Evolutionary conservation across 1,140 invertebrate species (phyloP), one percentile per base, ranked within the genome.

Genomic region (Zaprionus capensis): DNA sequence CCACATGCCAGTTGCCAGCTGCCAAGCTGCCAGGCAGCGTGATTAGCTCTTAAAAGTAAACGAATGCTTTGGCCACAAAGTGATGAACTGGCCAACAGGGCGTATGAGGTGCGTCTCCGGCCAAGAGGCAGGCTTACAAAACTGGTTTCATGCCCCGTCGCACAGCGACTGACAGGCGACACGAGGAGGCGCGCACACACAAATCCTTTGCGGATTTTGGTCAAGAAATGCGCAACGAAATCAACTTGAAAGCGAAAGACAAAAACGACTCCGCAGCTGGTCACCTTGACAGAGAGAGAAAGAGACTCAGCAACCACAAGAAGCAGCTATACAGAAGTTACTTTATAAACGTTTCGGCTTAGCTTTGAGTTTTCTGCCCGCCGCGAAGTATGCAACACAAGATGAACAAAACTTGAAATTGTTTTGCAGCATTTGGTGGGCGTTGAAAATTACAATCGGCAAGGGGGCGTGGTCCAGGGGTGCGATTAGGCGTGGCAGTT

Each of bases 181-280:
- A 58, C 61, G 41, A 53, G 53, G 55, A 49, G 36, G 24, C 76
- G 58, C 70, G 51, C n/a, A 17, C 41, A 46, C 41, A n/a, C 81
- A 58, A 88, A 88, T 88, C 84, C 70, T 73, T 81, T 84, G 78
- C 66, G 82, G 84, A 78, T 87, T 88, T 81, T 71, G 84, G 78
- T 75, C 84, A 88, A 88, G 84, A 86, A 77, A 81, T 87, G 80
- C 77, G 78, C 83, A 83, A 72, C 73, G 62, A 83, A 78, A 87
- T 88, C 80, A 81, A 82, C 67, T 87, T 87, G 80, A 87, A 87
- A 81, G 81, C 76, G 36, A 51, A 51, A 22, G 20, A 22, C 15
- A 49, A 49, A 49, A 22, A 22, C 2, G 11, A 11, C 2, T 56
- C n/a, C 26, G 20, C 65, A 58, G 49, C 61, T 49, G 71, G 53